Conservation (phyloP, 2,797 vertebrate species). For the Rhinophrynus dorsalis region DNA sequence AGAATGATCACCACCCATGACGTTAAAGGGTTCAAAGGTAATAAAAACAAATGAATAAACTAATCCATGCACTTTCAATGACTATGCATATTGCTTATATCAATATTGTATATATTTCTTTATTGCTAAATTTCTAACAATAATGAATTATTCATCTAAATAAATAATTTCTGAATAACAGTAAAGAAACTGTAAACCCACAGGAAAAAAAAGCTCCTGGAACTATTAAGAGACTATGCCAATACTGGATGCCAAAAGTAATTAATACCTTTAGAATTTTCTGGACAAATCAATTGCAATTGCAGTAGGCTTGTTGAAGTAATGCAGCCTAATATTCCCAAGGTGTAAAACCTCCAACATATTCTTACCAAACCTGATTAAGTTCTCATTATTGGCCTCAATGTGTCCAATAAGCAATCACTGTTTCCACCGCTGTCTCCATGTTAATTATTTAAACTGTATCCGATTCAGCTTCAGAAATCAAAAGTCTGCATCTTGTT, state of each 20-base stretch:
- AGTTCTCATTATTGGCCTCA: slow-evolving; percentile 27
- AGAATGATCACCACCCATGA: too few relatives aligned
- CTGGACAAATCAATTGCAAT: slow-evolving; percentile 50
- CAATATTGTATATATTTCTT: background rate
- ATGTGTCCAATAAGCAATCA: slow-evolving; percentile 34
- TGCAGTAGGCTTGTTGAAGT: slow-evolving; percentile 44
- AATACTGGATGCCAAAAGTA: slow-evolving; percentile 34
- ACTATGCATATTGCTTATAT: background rate
- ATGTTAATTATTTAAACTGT: slow-evolving; percentile 48
- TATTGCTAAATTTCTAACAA: background rate
- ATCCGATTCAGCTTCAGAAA: slow-evolving; percentile 40
- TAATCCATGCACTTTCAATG: background rate
- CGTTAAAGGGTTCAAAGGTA: background rate
- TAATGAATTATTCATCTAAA: background rate
- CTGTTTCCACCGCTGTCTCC: slow-evolving; percentile 1
- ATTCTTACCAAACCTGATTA: slow-evolving; percentile 49
- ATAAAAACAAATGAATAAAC: background rate
- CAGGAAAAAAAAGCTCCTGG: background rate
- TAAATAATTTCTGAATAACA: background rate
- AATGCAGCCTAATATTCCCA: slow-evolving; percentile 34
- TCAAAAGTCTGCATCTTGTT: slow-evolving; percentile 18
- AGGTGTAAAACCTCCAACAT: slow-evolving; percentile 40
- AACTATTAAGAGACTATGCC: background rate
- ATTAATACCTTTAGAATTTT: slow-evolving; percentile 50
- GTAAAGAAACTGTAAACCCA: background rate